Evolutionary conservation across 92 coral and sea anemone species (phyloP).

Genomic region (Palythoa caribaeorum): DNA sequence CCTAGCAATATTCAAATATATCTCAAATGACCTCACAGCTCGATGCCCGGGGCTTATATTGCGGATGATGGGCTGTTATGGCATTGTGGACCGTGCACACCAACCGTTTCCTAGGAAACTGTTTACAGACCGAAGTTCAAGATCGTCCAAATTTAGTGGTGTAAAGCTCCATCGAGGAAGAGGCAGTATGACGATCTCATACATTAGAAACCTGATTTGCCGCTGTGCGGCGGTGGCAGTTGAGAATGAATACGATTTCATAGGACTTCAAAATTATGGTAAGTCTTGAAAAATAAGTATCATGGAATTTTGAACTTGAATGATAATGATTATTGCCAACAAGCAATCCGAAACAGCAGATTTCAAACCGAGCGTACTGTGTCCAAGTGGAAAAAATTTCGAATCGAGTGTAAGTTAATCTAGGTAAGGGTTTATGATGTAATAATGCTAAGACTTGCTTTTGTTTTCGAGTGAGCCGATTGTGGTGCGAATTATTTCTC

Average conservation of each 20-base stretch:
- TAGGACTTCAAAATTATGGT: constrained; percentile 40
- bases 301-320: background rate
- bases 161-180: constrained; percentile 14
- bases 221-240: constrained; percentile 22
- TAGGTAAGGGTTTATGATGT: too few relatives aligned
- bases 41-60: constrained; percentile 28
- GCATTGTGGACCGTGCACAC: constrained; percentile 5
- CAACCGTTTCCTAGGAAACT: constrained; percentile 20
- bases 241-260: background rate
- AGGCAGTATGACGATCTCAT: background rate
- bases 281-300: background rate
- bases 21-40: background rate
- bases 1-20: too few relatives aligned
- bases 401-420: too few relatives aligned
- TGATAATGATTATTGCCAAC: too few relatives aligned
- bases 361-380: too few relatives aligned
- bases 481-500: too few relatives aligned
- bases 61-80: constrained; percentile 23
- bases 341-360: too few relatives aligned
- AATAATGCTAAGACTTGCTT: too few relatives aligned
- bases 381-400: too few relatives aligned
- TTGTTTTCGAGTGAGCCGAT: too few relatives aligned
- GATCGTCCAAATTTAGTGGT: constrained; percentile 26
- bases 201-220: constrained; percentile 24
- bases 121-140: background rate